phyloP scores from a whole-genome alignment of 2,888 invertebrate species.

The Hirtodrosophila confusa region DNA sequence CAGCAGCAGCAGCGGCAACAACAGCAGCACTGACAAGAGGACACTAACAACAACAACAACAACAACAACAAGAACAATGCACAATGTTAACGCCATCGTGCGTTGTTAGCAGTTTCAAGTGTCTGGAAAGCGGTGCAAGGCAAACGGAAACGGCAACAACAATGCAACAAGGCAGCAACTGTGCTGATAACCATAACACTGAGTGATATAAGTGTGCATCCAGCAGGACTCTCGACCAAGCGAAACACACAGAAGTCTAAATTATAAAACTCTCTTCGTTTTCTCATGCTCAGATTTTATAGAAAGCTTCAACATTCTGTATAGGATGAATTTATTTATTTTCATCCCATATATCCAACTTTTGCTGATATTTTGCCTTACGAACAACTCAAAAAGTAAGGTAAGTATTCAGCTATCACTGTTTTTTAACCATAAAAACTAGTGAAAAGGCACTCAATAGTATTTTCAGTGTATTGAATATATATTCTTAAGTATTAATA shows the following conservation, averaged over 20 bases:
- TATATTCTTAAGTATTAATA: not conserved
- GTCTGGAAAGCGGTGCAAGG: conserved; percentile 45
- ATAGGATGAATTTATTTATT: too few species aligned
- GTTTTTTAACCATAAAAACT: too few species aligned
- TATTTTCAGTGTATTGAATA: conserved; percentile 1
- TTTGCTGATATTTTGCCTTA: not conserved
- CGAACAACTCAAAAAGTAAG: not conserved
- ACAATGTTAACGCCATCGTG: conserved; percentile 71
- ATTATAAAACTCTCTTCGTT: not conserved
- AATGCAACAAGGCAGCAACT: conserved; percentile 62
- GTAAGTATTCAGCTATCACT: too few species aligned
- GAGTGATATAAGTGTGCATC: conserved; percentile 68
- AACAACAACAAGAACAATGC: conserved; percentile 45
- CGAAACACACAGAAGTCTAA: not conserved
- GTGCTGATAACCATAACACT: conserved; percentile 76
- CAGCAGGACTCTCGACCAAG: conserved; percentile 26
- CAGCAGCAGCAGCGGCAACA: conserved; percentile 18
- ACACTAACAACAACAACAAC: conserved; percentile 36
- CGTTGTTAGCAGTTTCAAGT: conserved; percentile 76
- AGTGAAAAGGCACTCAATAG: not conserved
- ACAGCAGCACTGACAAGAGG: conserved; percentile 20
- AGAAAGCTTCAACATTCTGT: too few species aligned
- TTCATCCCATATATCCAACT: too few species aligned
- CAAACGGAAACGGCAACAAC: conserved; percentile 49
- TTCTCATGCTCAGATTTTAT: not conserved